These are phyloP conservation scores for Carterocephalus palaemon DNA, from an alignment of 2,888 invertebrate genomes.

Conservation along the genomic window DNA sequence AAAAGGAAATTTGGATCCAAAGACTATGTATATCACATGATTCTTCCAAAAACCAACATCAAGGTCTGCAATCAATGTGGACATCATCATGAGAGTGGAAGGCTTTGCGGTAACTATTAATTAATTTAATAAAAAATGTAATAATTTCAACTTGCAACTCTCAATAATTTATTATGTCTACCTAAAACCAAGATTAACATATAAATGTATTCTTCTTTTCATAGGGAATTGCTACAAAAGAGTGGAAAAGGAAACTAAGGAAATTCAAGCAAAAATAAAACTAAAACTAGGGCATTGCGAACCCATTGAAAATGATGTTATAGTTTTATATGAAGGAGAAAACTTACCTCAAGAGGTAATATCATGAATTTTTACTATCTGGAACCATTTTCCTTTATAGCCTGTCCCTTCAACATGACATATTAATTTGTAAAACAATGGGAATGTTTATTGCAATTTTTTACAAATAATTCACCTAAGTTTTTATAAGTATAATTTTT, in stretches of 20 bases:
- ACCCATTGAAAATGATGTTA: conserved; percentile 90
- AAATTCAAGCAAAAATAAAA: conserved; percentile 87
- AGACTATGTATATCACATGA: conserved; percentile 83
- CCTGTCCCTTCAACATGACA: too few relatives aligned
- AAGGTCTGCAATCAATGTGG: conserved; percentile 90
- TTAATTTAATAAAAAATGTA: too few relatives aligned
- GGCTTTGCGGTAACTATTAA: conserved; percentile 88
- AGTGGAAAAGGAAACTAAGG: conserved; percentile 88
- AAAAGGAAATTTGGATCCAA: conserved; percentile 86
- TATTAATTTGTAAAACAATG: too few relatives aligned
- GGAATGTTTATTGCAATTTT: too few relatives aligned
- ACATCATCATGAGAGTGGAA: conserved; percentile 86
- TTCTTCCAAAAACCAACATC: conserved; percentile 85
- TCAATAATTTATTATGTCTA: too few relatives aligned
- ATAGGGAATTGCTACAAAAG: conserved; percentile 92
- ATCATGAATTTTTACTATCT: too few relatives aligned
- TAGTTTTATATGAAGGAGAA: conserved; percentile 92
- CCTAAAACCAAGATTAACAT: too few relatives aligned
- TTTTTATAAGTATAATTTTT: too few relatives aligned
- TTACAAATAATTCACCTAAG: too few relatives aligned
- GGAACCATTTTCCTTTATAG: too few relatives aligned
- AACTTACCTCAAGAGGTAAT: conserved; percentile 74
- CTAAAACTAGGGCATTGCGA: conserved; percentile 81
- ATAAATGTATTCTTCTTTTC: too few relatives aligned
- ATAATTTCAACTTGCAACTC: too few relatives aligned